Evolutionary conservation across 2,113 vertebrate genomes (phyloP).

Genomic region (Mobula birostris): DNA sequence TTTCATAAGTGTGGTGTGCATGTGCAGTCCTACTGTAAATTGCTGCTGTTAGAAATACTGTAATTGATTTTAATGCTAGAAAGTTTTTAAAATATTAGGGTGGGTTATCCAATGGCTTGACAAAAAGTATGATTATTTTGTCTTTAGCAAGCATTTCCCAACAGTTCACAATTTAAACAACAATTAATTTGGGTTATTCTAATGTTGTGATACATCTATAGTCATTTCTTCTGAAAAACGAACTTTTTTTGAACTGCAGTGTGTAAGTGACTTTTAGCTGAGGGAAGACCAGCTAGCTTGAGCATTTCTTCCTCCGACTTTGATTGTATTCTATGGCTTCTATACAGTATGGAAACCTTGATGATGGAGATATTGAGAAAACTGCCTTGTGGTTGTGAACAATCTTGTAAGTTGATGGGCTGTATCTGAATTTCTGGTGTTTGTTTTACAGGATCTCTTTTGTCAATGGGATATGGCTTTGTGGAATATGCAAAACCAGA

Average conservation of each 20-base stretch:
- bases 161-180: no score
- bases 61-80: background rate
- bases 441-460: constrained; percentile 58
- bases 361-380: background rate
- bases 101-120: no score
- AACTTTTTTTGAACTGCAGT: background rate
- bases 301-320: background rate
- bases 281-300: background rate
- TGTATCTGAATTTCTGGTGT: constrained; percentile 30
- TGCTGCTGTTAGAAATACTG: background rate
- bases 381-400: background rate
- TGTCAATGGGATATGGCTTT: constrained; percentile 95
- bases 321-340: background rate
- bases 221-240: background rate
- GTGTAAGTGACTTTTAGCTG: background rate
- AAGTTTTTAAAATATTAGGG: background rate
- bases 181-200: no score
- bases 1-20: background rate
- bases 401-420: background rate
- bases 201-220: no score
- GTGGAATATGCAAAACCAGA: constrained; percentile 79
- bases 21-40: background rate
- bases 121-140: no score
- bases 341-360: background rate
- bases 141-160: no score